phyloP scores from a whole-genome alignment of 2,797 vertebrate genomes.

The Falco concolor region DNA sequence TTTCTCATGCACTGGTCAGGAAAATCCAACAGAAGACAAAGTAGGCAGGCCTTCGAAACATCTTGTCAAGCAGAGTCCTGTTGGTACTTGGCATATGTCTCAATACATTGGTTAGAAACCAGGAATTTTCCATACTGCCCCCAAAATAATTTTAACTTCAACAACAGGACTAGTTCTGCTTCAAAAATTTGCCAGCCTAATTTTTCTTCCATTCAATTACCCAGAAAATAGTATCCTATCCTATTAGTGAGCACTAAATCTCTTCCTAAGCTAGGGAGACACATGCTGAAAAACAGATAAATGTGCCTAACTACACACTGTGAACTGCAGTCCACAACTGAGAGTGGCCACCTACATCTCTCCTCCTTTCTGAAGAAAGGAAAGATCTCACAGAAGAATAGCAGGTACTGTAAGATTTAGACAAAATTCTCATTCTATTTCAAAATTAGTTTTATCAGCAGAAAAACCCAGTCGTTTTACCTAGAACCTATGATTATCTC shows the following conservation, averaged over 20 bases:
- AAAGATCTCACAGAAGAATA: not conserved
- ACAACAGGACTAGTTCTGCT: not conserved
- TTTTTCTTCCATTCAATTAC: not conserved
- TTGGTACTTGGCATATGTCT: not conserved
- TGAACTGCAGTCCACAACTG: not conserved
- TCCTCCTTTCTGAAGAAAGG: not conserved
- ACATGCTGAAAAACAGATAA: not conserved
- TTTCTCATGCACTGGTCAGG: not conserved
- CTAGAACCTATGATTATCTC: not conserved
- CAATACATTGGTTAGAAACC: not conserved
- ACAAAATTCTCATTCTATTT: not conserved
- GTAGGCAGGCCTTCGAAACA: not conserved
- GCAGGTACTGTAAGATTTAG: not conserved
- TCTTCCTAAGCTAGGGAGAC: not conserved
- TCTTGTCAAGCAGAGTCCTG: not conserved
- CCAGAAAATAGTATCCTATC: not conserved
- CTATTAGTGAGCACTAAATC: not conserved
- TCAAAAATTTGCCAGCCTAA: not conserved
- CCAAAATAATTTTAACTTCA: not conserved
- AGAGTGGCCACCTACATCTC: not conserved
- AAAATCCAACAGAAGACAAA: not conserved
- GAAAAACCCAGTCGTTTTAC: not conserved
- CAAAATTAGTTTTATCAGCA: not conserved
- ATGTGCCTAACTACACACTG: fast-evolving
- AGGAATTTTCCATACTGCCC: not conserved